These are phyloP conservation scores for Taurulus bubalis DNA, from an alignment of 2,113 vertebrate species.

Conservation along the genomic window DNA sequence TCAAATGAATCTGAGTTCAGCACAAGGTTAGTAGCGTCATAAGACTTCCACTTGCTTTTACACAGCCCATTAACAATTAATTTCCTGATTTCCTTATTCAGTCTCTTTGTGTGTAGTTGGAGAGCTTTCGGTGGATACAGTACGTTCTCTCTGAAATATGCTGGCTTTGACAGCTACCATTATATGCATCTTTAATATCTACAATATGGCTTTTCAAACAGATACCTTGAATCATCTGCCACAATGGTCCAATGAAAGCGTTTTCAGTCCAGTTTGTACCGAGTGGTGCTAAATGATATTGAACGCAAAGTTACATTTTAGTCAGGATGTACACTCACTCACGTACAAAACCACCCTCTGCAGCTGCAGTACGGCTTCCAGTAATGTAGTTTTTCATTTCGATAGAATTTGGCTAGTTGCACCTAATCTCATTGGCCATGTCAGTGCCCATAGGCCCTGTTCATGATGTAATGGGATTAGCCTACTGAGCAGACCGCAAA, in stretches of 20 bases:
- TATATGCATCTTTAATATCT: neutral
- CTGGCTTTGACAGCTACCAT: neutral
- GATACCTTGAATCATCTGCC: neutral
- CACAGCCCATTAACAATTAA: constrained; percentile 1
- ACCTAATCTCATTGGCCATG: neutral
- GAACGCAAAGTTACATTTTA: neutral
- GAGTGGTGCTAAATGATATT: neutral
- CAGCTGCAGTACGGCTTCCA: neutral
- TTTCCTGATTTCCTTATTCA: neutral
- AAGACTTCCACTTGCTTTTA: neutral
- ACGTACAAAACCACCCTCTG: neutral
- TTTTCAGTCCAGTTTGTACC: neutral
- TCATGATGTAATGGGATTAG: constrained; percentile 39
- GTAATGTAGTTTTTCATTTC: neutral
- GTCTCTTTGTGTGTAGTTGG: neutral
- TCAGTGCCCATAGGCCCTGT: neutral
- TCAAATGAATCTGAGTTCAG: neutral
- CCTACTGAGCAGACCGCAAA: constrained; percentile 9
- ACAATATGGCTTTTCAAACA: neutral
- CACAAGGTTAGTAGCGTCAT: neutral
- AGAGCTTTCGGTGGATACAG: neutral
- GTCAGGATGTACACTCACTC: neutral
- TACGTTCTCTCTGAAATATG: neutral
- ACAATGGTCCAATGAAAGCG: neutral
- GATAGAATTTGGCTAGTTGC: neutral